Evolutionary conservation across 1,140 invertebrate species (phyloP), one percentile per base, ranked within the genome.

Genomic region (Achroia grisella): DNA sequence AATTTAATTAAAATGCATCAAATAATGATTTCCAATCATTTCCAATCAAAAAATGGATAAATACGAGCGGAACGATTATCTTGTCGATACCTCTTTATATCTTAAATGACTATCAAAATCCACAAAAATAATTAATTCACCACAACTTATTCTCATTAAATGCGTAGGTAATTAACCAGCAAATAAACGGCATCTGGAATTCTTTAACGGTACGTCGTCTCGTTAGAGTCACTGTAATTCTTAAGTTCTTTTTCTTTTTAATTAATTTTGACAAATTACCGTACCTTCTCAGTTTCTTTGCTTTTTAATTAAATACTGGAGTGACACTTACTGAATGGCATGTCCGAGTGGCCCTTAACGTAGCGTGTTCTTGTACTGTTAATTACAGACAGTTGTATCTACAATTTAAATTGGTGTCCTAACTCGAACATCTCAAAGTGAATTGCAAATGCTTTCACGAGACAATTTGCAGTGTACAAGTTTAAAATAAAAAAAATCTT

Each of bases 221-320:
- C 71, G 65, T 80, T 70, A 64, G 63, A 75, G 52, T 67, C 60
- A 62, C 60, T 55, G 62, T 76, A 79, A 78, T 78, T 81, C 69
- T 67, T 67, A 60, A 69, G 69, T 73, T 67, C 68, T 73, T 77
- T 77, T 79, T 75, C 71, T 84, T 81, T 81, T 84, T 84, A 82
- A 84, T 84, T 84, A 84, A 81, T 79, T 81, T 84, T 84, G 78
- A 84, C 76, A 84, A 84, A 84, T 81, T 80, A 81, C 72, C 80
- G 66, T 70, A 79, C 71, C 69, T 77, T 71, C 76, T 80, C 72
- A 77, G 74, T 77, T 79, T 73, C 67, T 67, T 69, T 74, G 56
- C 56, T 69, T 71, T 71, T 81, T 81, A 84, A 84, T 84, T 84
- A 84, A 84, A 84, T 80, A 74, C 76, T 81, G 71, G 58, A 84